Evolutionary conservation across 2,113 vertebrate species (phyloP).

Genomic region (Pycnonotus jocosus): DNA sequence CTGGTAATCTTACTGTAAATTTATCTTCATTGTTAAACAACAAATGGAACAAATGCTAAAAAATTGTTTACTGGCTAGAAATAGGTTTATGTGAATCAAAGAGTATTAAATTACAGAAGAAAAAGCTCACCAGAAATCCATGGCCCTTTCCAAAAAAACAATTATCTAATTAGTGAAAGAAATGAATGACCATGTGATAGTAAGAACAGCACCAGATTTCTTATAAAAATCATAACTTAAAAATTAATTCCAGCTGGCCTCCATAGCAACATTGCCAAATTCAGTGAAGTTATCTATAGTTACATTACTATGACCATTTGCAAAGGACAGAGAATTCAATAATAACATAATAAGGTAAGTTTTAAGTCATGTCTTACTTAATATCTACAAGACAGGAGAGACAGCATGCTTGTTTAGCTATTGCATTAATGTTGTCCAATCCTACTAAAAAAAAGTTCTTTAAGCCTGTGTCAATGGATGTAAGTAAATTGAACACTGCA

Average conservation of each 20-base stretch:
- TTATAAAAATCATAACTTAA: not conserved
- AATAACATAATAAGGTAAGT: not conserved
- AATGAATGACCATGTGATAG: not conserved
- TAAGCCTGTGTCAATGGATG: not conserved
- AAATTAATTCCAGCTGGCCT: slow-evolving; percentile 21
- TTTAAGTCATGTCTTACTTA: not conserved
- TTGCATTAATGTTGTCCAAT: not conserved
- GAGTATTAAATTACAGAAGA: not conserved
- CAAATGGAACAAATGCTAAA: not conserved
- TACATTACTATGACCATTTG: not conserved
- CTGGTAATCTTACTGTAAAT: not conserved
- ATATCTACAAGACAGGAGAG: not conserved
- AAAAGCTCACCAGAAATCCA: not conserved
- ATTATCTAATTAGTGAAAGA: slow-evolving; percentile 20
- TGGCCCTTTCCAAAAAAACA: not conserved
- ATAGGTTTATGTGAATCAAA: not conserved
- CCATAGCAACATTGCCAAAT: not conserved
- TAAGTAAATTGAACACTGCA: not conserved
- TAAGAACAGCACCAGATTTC: not conserved
- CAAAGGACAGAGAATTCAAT: not conserved
- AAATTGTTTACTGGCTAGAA: not conserved
- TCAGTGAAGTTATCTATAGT: not conserved
- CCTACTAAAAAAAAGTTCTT: not conserved
- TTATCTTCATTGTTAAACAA: not conserved
- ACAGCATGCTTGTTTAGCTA: not conserved